phyloP scores from a whole-genome alignment of 2,797 vertebrate species.

The Pantherophis vulpinus region DNA sequence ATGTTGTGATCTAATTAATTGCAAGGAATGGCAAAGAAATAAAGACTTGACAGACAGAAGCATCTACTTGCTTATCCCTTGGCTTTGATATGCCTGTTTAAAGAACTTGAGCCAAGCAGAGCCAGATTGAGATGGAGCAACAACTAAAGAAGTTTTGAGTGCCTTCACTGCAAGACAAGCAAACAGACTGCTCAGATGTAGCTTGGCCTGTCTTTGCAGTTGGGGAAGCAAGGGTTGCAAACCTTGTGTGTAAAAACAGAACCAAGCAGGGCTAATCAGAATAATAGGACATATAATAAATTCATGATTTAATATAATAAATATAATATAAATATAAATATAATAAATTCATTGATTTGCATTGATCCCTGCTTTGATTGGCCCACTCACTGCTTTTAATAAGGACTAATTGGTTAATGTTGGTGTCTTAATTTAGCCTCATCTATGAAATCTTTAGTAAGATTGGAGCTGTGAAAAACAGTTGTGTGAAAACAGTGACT shows the following conservation, averaged over 20 bases:
- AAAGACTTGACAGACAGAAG: background rate
- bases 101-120: background rate
- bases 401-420: constrained; percentile 32
- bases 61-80: background rate
- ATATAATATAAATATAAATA: too few relatives aligned
- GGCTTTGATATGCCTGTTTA: background rate
- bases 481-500: background rate
- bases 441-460: constrained; percentile 18
- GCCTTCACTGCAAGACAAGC: background rate
- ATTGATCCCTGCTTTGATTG: constrained; percentile 28
- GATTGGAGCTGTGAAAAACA: constrained; percentile 8
- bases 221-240: background rate
- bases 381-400: constrained; percentile 23
- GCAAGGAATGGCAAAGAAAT: background rate
- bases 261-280: constrained; percentile 22
- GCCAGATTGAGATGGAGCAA: background rate
- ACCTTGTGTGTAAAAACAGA: constrained; percentile 2
- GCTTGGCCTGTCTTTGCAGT: background rate
- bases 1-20: background rate
- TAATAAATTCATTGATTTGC: constrained; percentile 23
- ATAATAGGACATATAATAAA: constrained; percentile 27
- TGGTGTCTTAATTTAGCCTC: constrained; percentile 26
- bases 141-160: background rate
- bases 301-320: too few relatives aligned
- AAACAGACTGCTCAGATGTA: background rate